phyloP scores from a whole-genome alignment of 2,797 vertebrate species.

The Urosaurus nigricauda region DNA sequence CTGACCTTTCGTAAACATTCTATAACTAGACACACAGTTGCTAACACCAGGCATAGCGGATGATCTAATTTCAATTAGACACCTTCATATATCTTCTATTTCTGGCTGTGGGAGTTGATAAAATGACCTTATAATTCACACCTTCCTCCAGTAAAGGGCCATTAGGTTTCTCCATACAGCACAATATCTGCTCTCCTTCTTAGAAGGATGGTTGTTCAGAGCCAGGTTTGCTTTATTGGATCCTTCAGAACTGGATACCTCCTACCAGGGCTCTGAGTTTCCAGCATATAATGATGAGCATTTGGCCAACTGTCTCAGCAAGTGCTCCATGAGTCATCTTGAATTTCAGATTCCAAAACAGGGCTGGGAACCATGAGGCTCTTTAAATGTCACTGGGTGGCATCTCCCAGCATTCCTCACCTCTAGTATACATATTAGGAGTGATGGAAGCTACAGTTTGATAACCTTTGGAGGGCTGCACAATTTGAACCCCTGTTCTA shows the following conservation, averaged over 20 bases:
- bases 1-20: conserved; percentile 29
- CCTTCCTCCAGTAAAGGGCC: background rate
- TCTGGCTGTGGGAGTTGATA: background rate
- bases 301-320: background rate
- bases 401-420: too few species aligned
- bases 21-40: background rate
- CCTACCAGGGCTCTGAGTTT: background rate
- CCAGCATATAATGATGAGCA: background rate
- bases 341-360: background rate
- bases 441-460: too few species aligned
- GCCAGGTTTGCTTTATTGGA: background rate
- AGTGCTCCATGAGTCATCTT: background rate
- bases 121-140: conserved; percentile 26
- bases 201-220: background rate
- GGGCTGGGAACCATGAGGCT: too few species aligned
- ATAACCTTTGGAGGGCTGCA: too few species aligned
- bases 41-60: background rate
- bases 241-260: background rate
- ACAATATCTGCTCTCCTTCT: background rate
- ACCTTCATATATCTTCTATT: conserved; percentile 28
- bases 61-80: conserved; percentile 28
- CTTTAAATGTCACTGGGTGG: too few species aligned
- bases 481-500: too few species aligned
- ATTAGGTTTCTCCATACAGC: background rate
- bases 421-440: too few species aligned